These are phyloP conservation scores for Glaucidium brasilianum DNA, from an alignment of 2,113 vertebrate species.

Conservation along the genomic window DNA sequence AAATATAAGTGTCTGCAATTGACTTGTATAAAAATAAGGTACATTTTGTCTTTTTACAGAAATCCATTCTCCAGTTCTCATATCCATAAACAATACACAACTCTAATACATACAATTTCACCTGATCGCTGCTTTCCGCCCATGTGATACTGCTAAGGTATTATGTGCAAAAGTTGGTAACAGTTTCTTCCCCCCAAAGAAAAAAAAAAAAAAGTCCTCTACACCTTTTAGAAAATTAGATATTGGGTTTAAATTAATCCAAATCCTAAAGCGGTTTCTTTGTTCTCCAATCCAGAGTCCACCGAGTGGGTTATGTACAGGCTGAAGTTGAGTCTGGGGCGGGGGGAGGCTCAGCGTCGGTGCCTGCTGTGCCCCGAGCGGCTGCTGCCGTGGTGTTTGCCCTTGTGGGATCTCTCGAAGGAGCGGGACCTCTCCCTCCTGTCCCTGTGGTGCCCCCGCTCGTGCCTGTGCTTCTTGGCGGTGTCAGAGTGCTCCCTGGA, in stretches of 20 bases:
- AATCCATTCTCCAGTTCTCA: constrained; percentile 78
- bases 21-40: constrained; percentile 87
- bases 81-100: constrained; percentile 81
- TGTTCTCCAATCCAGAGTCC: constrained; percentile 66
- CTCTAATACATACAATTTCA: constrained; percentile 75
- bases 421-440: constrained; percentile 90
- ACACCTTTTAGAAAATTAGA: constrained; percentile 58
- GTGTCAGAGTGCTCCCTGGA: constrained; percentile 85
- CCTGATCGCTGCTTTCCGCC: constrained; percentile 66
- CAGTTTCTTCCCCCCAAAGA: neutral
- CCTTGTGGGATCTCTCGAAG: constrained; percentile 92
- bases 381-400: constrained; percentile 88
- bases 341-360: constrained; percentile 78
- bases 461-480: constrained; percentile 94
- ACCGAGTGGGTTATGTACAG: constrained; percentile 60
- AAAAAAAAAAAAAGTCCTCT: constrained; percentile 26
- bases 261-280: constrained; percentile 55
- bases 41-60: constrained; percentile 76
- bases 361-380: constrained; percentile 93
- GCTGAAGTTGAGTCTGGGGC: neutral
- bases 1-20: constrained; percentile 89
- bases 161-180: constrained; percentile 84
- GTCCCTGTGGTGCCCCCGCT: constrained; percentile 88
- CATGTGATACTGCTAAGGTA: constrained; percentile 77
- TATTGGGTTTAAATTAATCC: constrained; percentile 61